phyloP scores from a whole-genome alignment of 1,140 invertebrate genomes.

The Macrostomum lignano region DNA sequence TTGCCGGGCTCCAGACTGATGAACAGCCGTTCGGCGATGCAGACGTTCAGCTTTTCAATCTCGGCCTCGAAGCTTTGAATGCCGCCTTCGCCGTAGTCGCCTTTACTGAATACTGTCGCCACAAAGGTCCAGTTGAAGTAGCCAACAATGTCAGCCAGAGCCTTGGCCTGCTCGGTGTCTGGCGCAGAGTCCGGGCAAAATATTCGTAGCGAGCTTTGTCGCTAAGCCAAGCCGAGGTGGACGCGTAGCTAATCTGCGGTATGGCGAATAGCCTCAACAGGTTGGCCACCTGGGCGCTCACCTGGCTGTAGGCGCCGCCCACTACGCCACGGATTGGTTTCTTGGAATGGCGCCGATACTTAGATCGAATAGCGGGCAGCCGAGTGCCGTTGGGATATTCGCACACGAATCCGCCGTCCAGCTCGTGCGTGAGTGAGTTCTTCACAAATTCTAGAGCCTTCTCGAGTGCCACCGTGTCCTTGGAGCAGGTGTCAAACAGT shows the following conservation, averaged over 20 bases:
- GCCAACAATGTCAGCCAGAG: constrained; percentile 5
- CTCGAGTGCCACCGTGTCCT: constrained; percentile 49
- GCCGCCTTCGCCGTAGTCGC: constrained; percentile 10
- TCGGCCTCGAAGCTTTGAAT: constrained; percentile 36
- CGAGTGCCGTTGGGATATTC: constrained; percentile 12
- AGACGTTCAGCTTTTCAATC: constrained; percentile 38
- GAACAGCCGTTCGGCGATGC: constrained; percentile 42
- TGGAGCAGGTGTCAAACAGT: constrained; percentile 47
- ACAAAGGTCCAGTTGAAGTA: constrained; percentile 9
- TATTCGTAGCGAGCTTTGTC: constrained; percentile 12
- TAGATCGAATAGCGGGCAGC: no score
- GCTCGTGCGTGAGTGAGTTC: constrained; percentile 23
- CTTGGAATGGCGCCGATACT: no score
- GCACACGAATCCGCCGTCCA: constrained; percentile 17
- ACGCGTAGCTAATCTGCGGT: constrained; percentile 45
- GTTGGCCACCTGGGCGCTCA: constrained; percentile 39
- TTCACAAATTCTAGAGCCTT: constrained; percentile 48
- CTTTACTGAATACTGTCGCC: constrained; percentile 6
- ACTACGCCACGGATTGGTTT: constrained; percentile 38
- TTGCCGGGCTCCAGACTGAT: constrained; percentile 33
- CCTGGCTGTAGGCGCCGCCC: constrained; percentile 37
- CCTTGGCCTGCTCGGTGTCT: constrained; percentile 18
- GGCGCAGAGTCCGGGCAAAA: constrained; percentile 11
- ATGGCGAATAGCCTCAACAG: constrained; percentile 40
- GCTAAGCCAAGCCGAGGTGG: constrained; percentile 39